Conservation (phyloP, 2,113 vertebrate species). For the Stictonetta naevosa region DNA sequence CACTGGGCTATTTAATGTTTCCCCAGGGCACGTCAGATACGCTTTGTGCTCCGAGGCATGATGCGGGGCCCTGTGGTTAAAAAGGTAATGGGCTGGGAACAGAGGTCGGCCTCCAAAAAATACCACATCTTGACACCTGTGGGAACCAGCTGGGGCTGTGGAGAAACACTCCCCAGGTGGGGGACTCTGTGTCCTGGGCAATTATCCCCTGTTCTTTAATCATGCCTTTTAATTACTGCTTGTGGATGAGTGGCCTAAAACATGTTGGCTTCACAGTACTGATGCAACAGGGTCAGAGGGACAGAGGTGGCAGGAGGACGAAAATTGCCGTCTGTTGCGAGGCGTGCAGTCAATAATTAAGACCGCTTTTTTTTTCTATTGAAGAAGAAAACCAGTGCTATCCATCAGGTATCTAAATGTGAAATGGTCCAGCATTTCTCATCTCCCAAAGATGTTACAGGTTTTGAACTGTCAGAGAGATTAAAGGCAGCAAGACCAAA, state of each 20-base stretch:
- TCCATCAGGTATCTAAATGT: neutral
- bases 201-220: neutral
- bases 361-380: neutral
- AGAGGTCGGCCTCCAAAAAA: neutral
- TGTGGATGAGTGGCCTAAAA: neutral
- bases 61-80: neutral
- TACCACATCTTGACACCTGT: neutral
- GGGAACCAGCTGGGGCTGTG: neutral
- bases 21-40: neutral
- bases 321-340: neutral
- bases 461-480: neutral
- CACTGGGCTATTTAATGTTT: constrained; percentile 31
- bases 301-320: neutral
- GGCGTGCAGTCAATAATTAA: neutral
- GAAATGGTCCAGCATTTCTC: neutral
- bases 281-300: neutral
- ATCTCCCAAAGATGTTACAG: neutral
- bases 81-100: neutral
- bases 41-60: neutral
- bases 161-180: neutral
- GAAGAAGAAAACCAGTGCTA: neutral
- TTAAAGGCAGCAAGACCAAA: neutral
- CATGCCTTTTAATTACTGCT: neutral
- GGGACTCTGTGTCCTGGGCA: neutral
- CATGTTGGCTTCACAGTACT: neutral